Percentiles rank a stretch among this genome's conserved stretches.
phyloP scores from a whole-genome alignment of 2,113 vertebrate genomes.

The Siniperca chuatsi region DNA sequence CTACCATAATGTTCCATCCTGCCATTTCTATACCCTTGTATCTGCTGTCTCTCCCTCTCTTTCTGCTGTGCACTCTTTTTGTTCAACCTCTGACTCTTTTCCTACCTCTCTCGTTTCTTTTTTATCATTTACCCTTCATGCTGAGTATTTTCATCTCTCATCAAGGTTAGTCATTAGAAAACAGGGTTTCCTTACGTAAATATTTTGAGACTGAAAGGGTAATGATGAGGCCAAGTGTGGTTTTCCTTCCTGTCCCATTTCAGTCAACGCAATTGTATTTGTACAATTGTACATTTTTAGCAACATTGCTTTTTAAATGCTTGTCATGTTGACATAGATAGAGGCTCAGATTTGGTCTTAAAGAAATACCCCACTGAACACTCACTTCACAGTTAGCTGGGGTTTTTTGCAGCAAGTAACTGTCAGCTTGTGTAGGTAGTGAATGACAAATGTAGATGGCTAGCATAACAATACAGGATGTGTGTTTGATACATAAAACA shows the following conservation, averaged over 20 bases:
- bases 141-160: conserved; percentile 35
- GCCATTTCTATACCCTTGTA: conserved; percentile 51
- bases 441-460: background rate
- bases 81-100: background rate
- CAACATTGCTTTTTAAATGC: conserved; percentile 7
- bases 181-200: background rate
- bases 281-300: conserved; percentile 30
- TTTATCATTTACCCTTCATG: background rate
- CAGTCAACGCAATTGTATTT: conserved; percentile 33
- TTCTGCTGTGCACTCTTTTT: background rate
- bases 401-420: background rate
- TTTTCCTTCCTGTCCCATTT: conserved; percentile 57
- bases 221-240: conserved; percentile 38
- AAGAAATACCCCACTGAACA: background rate
- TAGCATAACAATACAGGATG: background rate
- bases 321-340: conserved; percentile 21
- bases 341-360: background rate
- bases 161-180: conserved; percentile 20
- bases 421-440: background rate
- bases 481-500: background rate
- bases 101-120: background rate
- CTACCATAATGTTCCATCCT: conserved; percentile 55
- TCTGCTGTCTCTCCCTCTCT: conserved; percentile 13
- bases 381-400: background rate
- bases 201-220: conserved; percentile 47